A percentile compares a stretch with the other conserved stretches of the same genome.
Conservation (phyloP, 2,888 invertebrate genomes). For the Diabrotica balteata region DNA sequence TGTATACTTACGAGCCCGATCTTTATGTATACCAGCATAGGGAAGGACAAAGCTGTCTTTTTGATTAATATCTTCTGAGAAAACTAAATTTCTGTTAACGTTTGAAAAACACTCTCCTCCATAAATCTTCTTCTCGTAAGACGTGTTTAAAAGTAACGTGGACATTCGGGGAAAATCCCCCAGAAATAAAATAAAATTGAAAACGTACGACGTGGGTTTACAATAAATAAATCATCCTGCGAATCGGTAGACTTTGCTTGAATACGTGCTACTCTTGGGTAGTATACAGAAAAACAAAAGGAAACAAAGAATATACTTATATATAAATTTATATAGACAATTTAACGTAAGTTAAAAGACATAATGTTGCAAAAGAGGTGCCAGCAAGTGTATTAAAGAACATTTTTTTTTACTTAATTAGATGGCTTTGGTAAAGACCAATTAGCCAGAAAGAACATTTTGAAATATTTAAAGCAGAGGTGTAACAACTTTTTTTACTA, state of each 20-base stretch:
- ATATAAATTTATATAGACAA: too few species aligned
- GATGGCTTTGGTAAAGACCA: too few species aligned
- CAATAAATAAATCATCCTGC: constrained; percentile 1
- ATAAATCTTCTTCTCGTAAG: constrained; percentile 15
- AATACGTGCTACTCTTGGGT: background rate
- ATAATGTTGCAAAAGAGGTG: background rate
- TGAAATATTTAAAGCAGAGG: too few species aligned
- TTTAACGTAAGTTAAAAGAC: background rate
- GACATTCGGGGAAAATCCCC: constrained; percentile 5
- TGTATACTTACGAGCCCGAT: constrained; percentile 7
- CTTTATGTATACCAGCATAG: constrained; percentile 21
- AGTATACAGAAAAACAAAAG: background rate
- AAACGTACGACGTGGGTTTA: constrained; percentile 1
- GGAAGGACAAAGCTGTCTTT: constrained; percentile 33
- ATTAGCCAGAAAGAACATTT: too few species aligned
- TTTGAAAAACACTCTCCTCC: constrained; percentile 6
- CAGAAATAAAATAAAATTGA: constrained; percentile 10
- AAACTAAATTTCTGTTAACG: constrained; percentile 26
- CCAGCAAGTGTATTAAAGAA: too few species aligned
- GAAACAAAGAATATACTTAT: too few species aligned
- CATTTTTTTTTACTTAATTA: too few species aligned
- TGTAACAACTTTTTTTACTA: too few species aligned
- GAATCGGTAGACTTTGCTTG: background rate
- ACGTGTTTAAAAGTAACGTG: constrained; percentile 10
- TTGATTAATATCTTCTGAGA: constrained; percentile 33